Evolutionary conservation across 2,797 vertebrate species (phyloP), one percentile per base, ranked within the genome.

Genomic region (Gouania willdenowi): DNA sequence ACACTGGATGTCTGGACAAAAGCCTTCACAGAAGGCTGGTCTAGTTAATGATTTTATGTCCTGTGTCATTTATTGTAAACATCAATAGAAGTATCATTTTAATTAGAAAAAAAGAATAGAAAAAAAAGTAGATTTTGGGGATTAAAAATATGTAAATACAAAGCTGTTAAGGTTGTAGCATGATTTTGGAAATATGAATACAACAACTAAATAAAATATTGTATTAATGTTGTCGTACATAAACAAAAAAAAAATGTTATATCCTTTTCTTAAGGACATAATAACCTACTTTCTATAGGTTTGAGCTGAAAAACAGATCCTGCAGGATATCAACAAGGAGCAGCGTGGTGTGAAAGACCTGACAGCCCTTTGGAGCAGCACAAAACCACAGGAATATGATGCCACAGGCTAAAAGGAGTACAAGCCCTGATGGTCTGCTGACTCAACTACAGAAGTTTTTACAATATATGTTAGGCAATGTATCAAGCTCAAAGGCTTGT

Each of bases 1-100:
- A 64, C 38, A 36, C 31, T 49, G 26, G 12, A 31, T 28, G 26
- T 15, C 41, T n/a, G 23, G 47, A 40, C 27, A 50, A 43, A 27
- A 48, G 27, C 18, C 11, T 47, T 41, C 18, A 23, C 31, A 58
- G 38, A 60, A 25, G 18, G 5, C 37, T 33, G 29, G 45, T 8
- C 43, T 7, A 35, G 61, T 28, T 60, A 26, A 40, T 34, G 55
- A 25, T 45, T 48, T 31, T 11, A 0, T n/a, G n/a, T n/a, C n/a
- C n/a, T n/a, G n/a, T n/a, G n/a, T n/a, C n/a, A n/a, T n/a, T n/a
- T n/a, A n/a, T n/a, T n/a, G n/a, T n/a, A n/a, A n/a, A n/a, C n/a
- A n/a, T n/a, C n/a, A n/a, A n/a, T n/a, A n/a, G n/a, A n/a, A n/a
- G n/a, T n/a, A n/a, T n/a, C n/a, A n/a, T 2, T 27, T 24, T 13